These are phyloP conservation scores for Drosophila truncata DNA, from an alignment of 1,140 invertebrate species.

Conservation along the genomic window DNA sequence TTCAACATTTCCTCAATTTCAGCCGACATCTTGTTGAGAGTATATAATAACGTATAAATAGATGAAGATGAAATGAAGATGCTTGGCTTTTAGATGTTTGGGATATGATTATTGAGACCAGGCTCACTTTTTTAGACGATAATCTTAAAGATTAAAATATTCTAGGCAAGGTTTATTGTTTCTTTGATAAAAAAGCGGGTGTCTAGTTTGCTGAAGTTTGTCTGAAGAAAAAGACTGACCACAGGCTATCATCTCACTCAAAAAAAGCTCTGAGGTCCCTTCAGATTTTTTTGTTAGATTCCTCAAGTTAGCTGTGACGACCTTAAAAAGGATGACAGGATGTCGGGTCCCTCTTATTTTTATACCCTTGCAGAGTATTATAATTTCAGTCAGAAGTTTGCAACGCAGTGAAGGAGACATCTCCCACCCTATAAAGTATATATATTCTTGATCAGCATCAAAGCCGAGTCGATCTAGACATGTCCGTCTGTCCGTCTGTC, in stretches of 20 bases:
- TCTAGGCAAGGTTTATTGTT: background rate
- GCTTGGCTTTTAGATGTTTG: background rate
- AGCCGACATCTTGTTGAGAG: constrained; percentile 85
- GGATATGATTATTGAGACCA: background rate
- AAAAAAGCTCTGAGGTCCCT: background rate
- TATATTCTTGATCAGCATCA: too few relatives aligned
- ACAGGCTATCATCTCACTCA: too few relatives aligned
- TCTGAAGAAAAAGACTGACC: background rate
- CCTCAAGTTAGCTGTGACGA: background rate
- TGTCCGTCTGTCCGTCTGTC: too few relatives aligned
- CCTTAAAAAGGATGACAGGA: background rate
- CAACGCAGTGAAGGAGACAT: too few relatives aligned
- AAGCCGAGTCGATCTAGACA: too few relatives aligned
- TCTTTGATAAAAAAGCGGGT: too few relatives aligned
- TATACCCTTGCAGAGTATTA: too few relatives aligned
- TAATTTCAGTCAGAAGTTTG: too few relatives aligned
- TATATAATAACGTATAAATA: background rate
- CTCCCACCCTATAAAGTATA: too few relatives aligned
- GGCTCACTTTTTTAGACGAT: background rate
- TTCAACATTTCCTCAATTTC: constrained; percentile 93
- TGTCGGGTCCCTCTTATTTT: too few relatives aligned
- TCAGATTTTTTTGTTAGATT: background rate
- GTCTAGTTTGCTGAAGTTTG: background rate
- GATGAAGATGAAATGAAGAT: background rate
- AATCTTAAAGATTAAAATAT: background rate